These are phyloP conservation scores for Nymphalis urticae DNA, from an alignment of 2,888 invertebrate genomes.

Conservation along the genomic window DNA sequence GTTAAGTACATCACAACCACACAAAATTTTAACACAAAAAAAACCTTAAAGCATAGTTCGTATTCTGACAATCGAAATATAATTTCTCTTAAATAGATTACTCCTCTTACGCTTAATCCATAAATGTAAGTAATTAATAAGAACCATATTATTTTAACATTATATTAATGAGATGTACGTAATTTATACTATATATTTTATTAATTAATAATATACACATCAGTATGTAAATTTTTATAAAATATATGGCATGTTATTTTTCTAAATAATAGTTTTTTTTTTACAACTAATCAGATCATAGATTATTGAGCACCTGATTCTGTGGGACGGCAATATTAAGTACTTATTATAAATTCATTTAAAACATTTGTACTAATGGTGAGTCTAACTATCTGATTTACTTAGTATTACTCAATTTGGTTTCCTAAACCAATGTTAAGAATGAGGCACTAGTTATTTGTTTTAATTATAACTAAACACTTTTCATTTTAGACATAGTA, in stretches of 20 bases:
- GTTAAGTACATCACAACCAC: slow-evolving; percentile 5
- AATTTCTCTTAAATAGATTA: slow-evolving; percentile 20
- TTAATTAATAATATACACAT: slow-evolving; percentile 57
- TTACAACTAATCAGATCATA: slow-evolving; percentile 49
- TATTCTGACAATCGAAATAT: background rate
- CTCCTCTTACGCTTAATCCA: slow-evolving; percentile 45
- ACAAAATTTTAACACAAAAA: background rate
- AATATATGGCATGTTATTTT: slow-evolving; percentile 81
- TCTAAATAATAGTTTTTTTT: slow-evolving; percentile 46
- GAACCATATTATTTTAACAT: slow-evolving; percentile 33
- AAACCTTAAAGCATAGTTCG: slow-evolving; percentile 1
- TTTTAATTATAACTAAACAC: no score
- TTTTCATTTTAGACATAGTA: no score
- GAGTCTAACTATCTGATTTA: no score
- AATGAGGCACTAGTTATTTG: no score
- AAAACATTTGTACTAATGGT: background rate
- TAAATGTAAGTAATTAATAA: slow-evolving; percentile 29
- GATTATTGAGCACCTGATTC: slow-evolving; percentile 52
- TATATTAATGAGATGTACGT: slow-evolving; percentile 42
- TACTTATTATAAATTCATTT: background rate
- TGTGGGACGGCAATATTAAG: slow-evolving; percentile 26
- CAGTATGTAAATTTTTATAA: slow-evolving; percentile 68
- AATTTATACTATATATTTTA: slow-evolving; percentile 51
- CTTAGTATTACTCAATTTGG: no score
- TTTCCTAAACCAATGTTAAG: no score